These are phyloP conservation scores for Heloderma charlesbogerti DNA, from an alignment of 2,113 vertebrate species.

Conservation along the genomic window DNA sequence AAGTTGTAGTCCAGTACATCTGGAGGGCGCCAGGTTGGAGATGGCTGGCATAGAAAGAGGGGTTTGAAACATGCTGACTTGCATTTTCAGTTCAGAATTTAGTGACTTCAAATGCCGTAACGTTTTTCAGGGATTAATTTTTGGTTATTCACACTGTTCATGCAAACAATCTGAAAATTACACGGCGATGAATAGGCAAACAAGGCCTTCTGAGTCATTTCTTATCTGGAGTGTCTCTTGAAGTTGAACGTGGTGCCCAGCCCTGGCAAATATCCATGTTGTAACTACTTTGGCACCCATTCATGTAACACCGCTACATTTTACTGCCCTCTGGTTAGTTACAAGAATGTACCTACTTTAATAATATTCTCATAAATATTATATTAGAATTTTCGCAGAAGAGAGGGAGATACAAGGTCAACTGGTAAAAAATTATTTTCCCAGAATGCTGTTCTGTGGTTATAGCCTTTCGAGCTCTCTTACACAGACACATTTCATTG, in stretches of 20 bases:
- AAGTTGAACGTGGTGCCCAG: not conserved
- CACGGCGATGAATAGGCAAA: not conserved
- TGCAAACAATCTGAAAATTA: not conserved
- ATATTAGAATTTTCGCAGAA: slow-evolving; percentile 8
- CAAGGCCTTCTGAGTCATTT: not conserved
- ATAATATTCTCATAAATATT: slow-evolving; percentile 18
- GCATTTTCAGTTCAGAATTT: not conserved
- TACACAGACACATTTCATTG: not conserved
- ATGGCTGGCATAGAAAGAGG: too few relatives aligned
- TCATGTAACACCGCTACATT: not conserved
- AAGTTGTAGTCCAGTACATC: too few relatives aligned
- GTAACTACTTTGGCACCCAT: not conserved
- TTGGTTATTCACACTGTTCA: too few relatives aligned
- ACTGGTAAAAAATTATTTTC: not conserved
- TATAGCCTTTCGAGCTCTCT: not conserved
- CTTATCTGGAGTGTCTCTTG: not conserved
- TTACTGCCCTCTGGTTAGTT: not conserved
- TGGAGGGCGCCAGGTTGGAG: too few relatives aligned
- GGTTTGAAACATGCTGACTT: too few relatives aligned
- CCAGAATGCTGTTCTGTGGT: not conserved
- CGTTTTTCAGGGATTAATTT: not conserved
- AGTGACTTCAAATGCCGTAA: not conserved
- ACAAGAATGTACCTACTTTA: slow-evolving; percentile 14
- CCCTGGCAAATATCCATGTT: not conserved
- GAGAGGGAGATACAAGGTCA: slow-evolving; percentile 23